Evolutionary conservation across 2,113 vertebrate species (phyloP).

Genomic region (Odocoileus hemionus): DNA sequence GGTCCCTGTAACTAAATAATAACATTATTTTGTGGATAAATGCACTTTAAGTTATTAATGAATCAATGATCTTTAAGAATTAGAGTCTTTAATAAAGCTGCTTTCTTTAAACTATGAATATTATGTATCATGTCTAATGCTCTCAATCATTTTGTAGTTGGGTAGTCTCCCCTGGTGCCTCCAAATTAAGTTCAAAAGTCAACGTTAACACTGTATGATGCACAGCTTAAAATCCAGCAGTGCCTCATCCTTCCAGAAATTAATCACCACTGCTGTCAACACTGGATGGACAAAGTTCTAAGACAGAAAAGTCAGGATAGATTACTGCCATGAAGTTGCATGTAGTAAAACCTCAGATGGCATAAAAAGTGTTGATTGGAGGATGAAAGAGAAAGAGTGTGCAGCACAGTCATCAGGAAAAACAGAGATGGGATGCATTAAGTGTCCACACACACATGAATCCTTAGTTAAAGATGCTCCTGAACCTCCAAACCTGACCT

Average conservation of each 20-base stretch:
- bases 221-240: neutral
- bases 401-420: neutral
- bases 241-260: neutral
- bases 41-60: neutral
- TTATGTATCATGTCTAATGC: neutral
- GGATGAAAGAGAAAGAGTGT: neutral
- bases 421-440: neutral
- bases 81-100: neutral
- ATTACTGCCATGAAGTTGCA: neutral
- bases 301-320: neutral
- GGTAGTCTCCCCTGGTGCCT: neutral
- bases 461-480: neutral
- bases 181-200: neutral
- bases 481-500: neutral
- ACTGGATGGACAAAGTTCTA: neutral
- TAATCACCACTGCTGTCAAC: neutral
- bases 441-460: neutral
- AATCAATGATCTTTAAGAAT: neutral
- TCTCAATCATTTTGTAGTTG: neutral
- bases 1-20: conserved; percentile 67
- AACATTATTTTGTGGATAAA: neutral
- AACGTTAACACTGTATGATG: neutral
- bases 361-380: neutral
- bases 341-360: neutral
- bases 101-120: neutral